Percentiles rank a stretch among this genome's conserved stretches.
Evolutionary conservation across 1,140 invertebrate species (phyloP).

Genomic region (Megalopta genalis): DNA sequence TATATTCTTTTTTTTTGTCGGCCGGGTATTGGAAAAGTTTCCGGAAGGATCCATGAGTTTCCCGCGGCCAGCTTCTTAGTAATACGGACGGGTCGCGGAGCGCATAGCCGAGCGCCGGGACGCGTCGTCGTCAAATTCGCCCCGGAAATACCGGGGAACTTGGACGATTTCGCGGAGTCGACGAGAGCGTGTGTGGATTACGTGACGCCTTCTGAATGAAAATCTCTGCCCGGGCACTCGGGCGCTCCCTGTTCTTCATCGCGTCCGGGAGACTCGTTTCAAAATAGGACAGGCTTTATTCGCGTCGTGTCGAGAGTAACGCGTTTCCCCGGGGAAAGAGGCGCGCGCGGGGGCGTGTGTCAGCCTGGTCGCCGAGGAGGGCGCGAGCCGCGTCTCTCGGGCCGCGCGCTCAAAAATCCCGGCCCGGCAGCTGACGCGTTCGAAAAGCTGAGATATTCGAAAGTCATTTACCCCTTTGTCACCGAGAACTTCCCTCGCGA

Average conservation of each 20-base stretch:
- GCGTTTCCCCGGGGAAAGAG: not conserved
- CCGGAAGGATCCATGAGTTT: slow-evolving; percentile 28
- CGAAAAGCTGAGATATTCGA: slow-evolving; percentile 48
- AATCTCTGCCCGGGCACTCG: slow-evolving; percentile 19
- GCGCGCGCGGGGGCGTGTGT: no score
- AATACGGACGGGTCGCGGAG: slow-evolving; percentile 12
- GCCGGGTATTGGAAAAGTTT: slow-evolving; percentile 10
- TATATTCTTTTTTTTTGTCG: not conserved
- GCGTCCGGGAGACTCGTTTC: slow-evolving; percentile 18
- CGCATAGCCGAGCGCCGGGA: slow-evolving; percentile 20
- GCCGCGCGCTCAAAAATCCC: not conserved
- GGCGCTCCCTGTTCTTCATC: slow-evolving; percentile 7
- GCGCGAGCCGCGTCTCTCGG: not conserved
- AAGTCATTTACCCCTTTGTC: slow-evolving; percentile 52
- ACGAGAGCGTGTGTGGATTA: slow-evolving; percentile 47
- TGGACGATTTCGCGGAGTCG: slow-evolving; percentile 49
- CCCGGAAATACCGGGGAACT: slow-evolving; percentile 43
- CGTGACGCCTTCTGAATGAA: slow-evolving; percentile 48
- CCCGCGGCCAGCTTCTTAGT: slow-evolving; percentile 34
- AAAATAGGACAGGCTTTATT: slow-evolving; percentile 39
- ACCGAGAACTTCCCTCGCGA: slow-evolving; percentile 40
- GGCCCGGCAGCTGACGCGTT: slow-evolving; percentile 33
- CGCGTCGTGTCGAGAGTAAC: slow-evolving; percentile 1
- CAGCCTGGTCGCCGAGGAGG: not conserved
- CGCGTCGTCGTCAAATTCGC: slow-evolving; percentile 36